Evolutionary conservation across 1,140 invertebrate species (phyloP).

Genomic region (Cephus cinctus): DNA sequence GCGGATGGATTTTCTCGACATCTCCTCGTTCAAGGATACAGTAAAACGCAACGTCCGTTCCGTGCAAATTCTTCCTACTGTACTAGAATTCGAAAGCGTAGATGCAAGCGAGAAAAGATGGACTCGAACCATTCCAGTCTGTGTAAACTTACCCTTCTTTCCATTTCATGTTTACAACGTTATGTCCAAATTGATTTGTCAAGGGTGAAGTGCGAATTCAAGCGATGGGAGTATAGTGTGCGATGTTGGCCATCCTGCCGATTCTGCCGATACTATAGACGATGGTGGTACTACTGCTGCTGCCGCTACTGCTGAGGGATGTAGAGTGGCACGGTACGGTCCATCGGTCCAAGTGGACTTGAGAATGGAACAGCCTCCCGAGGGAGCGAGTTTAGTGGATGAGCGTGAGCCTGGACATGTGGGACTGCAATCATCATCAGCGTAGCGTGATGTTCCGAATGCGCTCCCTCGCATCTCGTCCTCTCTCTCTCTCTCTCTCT

Average conservation of each 20-base stretch:
- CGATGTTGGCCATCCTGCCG: no score
- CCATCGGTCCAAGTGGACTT: constrained; percentile 32
- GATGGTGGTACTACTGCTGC: no score
- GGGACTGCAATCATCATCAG: constrained; percentile 43
- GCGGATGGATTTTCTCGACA: no score
- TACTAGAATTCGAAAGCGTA: no score
- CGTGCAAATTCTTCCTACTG: no score
- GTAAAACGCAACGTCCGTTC: no score
- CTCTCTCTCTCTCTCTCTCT: constrained; percentile 14
- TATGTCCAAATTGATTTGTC: constrained; percentile 53
- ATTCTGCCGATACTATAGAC: no score
- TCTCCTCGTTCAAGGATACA: no score
- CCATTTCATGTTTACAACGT: constrained; percentile 46
- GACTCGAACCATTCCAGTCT: constrained; percentile 16
- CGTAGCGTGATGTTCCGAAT: constrained; percentile 23
- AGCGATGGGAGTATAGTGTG: no score
- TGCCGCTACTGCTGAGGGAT: no score
- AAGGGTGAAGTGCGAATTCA: constrained; percentile 24
- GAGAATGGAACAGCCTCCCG: constrained; percentile 38
- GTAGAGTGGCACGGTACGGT: constrained; percentile 26
- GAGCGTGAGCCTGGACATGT: constrained; percentile 40
- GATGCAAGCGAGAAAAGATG: no score
- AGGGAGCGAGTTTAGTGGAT: constrained; percentile 27
- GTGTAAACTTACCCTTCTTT: constrained; percentile 29
- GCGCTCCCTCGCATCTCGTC: constrained; percentile 7